Base-by-base conservation (phyloP, 2,888 invertebrate species). In the Xylophagus ater region DNA sequence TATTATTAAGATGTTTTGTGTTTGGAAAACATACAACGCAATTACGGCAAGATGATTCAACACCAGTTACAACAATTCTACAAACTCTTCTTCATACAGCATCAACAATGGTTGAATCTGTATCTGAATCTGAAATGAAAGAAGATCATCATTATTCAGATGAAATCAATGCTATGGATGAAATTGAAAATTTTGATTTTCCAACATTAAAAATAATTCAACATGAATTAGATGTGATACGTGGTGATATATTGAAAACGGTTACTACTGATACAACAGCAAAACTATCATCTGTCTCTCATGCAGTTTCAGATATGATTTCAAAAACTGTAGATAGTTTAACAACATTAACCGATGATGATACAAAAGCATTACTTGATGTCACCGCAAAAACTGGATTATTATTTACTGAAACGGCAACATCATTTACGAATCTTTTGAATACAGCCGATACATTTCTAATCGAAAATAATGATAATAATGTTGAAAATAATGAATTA, bases 321-420 rank as follows among this genome's bases (percentile, higher is more conserved):
- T 13, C 10, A 13, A 32, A 32, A 14, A 14, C 32, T 21, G 21
- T 32, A 21, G 7, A 20, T 21, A 21, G 20, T 9, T 12, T 21
- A 12, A 21, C 32, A 7, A 14, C 12, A 13, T 12, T 12, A 4
- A 21, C 32, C 14, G 32, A 32, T 13, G n/a, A 20, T 13, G 21
- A 32, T 14, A 12, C 21, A 20, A 12, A 17, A 21, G 3, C 13
- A 18, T 14, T 32, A 7, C 13, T 20, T 32, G 20, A 32, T 21
- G 14, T 32, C 13, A 14, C 32, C 20, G 20, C 32, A 6, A 32
- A 21, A 13, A 32, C 32, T 9, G 32, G 21, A 3, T 21, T 21
- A 32, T 21, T 32, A 14, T 12, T 32, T n/a, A 13, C 36, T 2
- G 31, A 37, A 15, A 29, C 33, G 5, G 37, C 41, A 9, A 33